Evolutionary conservation across 2,113 vertebrate species (phyloP).

Genomic region (Felis catus): F.catus_Fca126_mat1.0 CM031414.1:73153501-73154000

Average conservation of each 20-base stretch:
- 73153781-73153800: neutral
- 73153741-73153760: neutral
- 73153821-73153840: constrained; percentile 15
- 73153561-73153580: neutral
- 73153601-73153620: neutral
- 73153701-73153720: neutral
- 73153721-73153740: neutral
- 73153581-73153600: neutral
- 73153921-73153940: neutral
- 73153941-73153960: constrained; percentile 32
- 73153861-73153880: constrained; percentile 30
- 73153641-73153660: neutral
- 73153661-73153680: neutral
- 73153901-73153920: neutral
- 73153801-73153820: neutral
- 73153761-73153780: neutral
- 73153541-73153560: neutral
- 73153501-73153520: neutral
- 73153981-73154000: constrained; percentile 31
- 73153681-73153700: neutral
- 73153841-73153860: neutral
- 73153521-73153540: neutral
- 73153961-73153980: constrained; percentile 43
- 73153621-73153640: neutral
- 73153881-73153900: constrained; percentile 22